Evolutionary conservation across 2,888 invertebrate species (phyloP), one percentile per base, ranked within the genome.

Genomic region (Aphodius granarius): DNA sequence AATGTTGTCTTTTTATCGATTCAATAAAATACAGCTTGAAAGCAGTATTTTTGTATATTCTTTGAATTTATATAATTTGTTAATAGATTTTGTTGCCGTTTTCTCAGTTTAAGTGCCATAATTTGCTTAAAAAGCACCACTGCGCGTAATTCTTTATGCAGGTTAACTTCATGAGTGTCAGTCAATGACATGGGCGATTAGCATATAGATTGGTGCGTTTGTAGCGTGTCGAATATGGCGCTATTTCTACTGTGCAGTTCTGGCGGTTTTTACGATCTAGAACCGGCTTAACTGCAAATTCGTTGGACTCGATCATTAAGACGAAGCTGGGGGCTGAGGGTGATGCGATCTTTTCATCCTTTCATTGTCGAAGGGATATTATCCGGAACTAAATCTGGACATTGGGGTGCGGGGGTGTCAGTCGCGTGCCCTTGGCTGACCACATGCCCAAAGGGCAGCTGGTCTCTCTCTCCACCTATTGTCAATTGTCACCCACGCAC

Each of bases 121-220:
- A 1, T 13, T 43, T 43, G 13, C 43, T 9, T 6, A 43, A 13
- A 43, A 43, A 13, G 6, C 43, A 43, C 43, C 13, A 13, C n/a
- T n/a, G n/a, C n/a, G n/a, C 43, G 6, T 43, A 43, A 13, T 43
- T 9, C 43, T 43, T 13, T 43, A 13, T 13, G 43, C 84, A 85
- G 82, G 82, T 86, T 86, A 85, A 86, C 85, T 85, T 84, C 82
- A 84, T 83, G 83, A 83, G 83, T 82, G 81, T 81, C 84, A 84
- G 82, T 83, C 82, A 81, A 79, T 80, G 79, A 79, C 84, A 84
- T 81, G 79, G 76, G 81, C 81, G 82, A 86, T 87, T 87, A 85
- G 87, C 87, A 87, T 87, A 86, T 87, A 87, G 86, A 87, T 87
- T 86, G 84, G 84, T 6, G 82, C 85, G 85, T 85, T n/a, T 85